Percentiles rank a stretch among this genome's conserved stretches.
phyloP scores from a whole-genome alignment of 2,113 vertebrate genomes.

The Ictidomys tridecemlineatus region DNA sequence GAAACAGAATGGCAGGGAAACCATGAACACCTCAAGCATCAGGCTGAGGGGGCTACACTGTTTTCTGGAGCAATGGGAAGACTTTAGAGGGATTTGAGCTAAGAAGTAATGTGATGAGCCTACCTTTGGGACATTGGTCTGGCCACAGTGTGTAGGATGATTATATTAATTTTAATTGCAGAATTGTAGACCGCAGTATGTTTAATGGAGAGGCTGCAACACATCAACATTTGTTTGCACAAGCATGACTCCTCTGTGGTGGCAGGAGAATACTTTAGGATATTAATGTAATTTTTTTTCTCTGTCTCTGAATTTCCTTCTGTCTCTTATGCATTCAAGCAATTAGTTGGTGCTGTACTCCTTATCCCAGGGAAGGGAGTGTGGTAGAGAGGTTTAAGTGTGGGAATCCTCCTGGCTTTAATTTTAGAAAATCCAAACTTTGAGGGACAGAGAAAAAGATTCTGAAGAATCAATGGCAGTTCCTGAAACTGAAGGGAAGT shows the following conservation, averaged over 20 bases:
- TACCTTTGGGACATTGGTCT: not conserved
- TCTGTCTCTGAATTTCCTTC: not conserved
- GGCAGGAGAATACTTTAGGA: not conserved
- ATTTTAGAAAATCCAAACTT: not conserved
- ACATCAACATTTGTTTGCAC: not conserved
- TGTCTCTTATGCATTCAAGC: not conserved
- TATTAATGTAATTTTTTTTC: not conserved
- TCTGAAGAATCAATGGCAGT: not conserved
- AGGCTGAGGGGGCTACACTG: not conserved
- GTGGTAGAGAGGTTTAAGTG: not conserved
- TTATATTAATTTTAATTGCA: slow-evolving; percentile 38
- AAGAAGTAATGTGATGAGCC: not conserved
- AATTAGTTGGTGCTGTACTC: not conserved
- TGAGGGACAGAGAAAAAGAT: not conserved
- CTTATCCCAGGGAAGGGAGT: not conserved
- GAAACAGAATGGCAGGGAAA: not conserved
- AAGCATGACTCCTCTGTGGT: not conserved
- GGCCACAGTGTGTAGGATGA: not conserved
- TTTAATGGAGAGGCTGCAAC: not conserved
- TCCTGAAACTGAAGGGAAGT: not conserved
- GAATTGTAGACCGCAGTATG: slow-evolving; percentile 15
- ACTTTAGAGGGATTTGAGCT: not conserved
- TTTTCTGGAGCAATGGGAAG: not conserved
- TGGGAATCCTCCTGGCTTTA: not conserved
- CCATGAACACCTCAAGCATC: not conserved